Evolutionary conservation across 2,113 vertebrate species (phyloP).

Genomic region (Cephalopholis sonnerati): DNA sequence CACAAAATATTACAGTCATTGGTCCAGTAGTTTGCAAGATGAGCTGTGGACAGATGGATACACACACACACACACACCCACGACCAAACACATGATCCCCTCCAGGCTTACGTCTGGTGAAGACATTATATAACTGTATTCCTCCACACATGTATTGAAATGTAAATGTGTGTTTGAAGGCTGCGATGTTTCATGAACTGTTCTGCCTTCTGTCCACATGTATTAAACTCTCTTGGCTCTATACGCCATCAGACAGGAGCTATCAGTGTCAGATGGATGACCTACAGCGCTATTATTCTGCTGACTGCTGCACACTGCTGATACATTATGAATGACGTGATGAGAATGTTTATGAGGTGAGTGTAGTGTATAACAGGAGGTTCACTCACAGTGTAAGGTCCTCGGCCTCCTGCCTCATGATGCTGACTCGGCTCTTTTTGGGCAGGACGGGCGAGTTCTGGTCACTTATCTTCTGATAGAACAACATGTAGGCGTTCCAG

Average conservation of each 20-base stretch:
- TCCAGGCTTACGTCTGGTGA: no score
- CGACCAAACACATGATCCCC: no score
- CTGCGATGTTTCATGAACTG: not conserved
- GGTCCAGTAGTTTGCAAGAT: no score
- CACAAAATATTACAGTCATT: no score
- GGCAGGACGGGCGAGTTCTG: slow-evolving; percentile 96
- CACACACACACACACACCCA: no score
- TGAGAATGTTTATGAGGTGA: not conserved
- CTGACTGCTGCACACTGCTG: not conserved
- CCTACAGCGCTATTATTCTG: not conserved
- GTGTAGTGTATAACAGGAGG: not conserved
- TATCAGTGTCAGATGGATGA: not conserved
- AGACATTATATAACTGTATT: not conserved
- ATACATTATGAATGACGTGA: not conserved
- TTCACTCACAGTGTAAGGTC: slow-evolving; percentile 94
- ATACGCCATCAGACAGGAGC: not conserved
- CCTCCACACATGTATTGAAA: not conserved
- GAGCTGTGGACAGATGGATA: no score
- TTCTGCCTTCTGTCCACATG: not conserved
- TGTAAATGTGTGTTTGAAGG: not conserved
- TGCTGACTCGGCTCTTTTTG: slow-evolving; percentile 98
- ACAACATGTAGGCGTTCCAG: slow-evolving; percentile 99
- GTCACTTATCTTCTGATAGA: slow-evolving; percentile 97
- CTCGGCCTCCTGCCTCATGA: slow-evolving; percentile 96
- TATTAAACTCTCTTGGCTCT: not conserved